Evolutionary conservation across 2,113 vertebrate genomes (phyloP).

Genomic region (Myxocyprinus asiaticus): DNA sequence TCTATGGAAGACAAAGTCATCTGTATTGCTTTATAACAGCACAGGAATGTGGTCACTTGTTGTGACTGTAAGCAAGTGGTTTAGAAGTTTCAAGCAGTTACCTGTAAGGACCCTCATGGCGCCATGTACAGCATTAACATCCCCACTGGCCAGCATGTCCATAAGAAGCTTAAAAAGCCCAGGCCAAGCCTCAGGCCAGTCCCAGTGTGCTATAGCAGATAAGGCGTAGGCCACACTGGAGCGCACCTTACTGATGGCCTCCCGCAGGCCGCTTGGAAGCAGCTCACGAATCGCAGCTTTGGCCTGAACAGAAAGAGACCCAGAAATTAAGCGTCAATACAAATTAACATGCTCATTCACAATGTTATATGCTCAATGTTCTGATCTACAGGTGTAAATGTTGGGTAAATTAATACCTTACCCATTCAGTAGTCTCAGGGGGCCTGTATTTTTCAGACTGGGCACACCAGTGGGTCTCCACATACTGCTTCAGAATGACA

Average conservation of each 20-base stretch:
- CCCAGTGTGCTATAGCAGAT: slow-evolving; percentile 97
- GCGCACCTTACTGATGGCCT: slow-evolving; percentile 97
- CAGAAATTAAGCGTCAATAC: neutral
- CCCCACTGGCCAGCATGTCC: slow-evolving; percentile 97
- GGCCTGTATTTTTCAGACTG: slow-evolving; percentile 97
- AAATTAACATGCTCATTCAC: neutral
- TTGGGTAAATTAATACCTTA: slow-evolving; percentile 57
- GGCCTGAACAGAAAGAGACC: slow-evolving; percentile 72
- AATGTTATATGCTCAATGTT: neutral
- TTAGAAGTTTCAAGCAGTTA: slow-evolving; percentile 52
- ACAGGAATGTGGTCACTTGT: neutral
- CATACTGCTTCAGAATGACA: slow-evolving; percentile 97
- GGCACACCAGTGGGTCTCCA: slow-evolving; percentile 98
- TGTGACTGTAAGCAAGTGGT: neutral
- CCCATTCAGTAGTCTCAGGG: slow-evolving; percentile 96
- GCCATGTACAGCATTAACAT: slow-evolving; percentile 92
- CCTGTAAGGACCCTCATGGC: slow-evolving; percentile 98
- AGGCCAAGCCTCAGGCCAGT: slow-evolving; percentile 98
- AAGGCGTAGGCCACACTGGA: slow-evolving; percentile 97
- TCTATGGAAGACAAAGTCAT: slow-evolving; percentile 69
- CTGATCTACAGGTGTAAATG: too few species aligned
- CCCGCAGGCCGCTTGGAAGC: slow-evolving; percentile 88
- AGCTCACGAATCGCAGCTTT: slow-evolving; percentile 92
- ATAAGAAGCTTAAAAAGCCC: slow-evolving; percentile 94
- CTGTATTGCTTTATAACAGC: neutral